These are phyloP conservation scores for Corbicula japonica DNA, from an alignment of 2,888 invertebrate species.

Conservation along the genomic window DNA sequence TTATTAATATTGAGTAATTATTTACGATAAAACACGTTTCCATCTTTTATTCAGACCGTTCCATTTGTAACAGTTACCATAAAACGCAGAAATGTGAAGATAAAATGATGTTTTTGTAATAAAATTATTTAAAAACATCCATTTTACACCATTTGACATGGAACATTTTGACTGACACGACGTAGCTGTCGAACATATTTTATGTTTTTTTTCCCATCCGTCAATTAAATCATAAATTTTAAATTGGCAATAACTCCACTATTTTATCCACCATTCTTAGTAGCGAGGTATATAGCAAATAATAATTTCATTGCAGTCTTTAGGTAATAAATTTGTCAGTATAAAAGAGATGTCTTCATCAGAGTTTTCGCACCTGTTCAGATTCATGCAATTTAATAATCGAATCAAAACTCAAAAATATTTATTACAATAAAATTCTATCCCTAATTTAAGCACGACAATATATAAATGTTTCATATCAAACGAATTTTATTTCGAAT, in stretches of 20 bases:
- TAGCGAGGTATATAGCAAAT: conserved; percentile 18
- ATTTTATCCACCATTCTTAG: neutral
- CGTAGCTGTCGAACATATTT: neutral
- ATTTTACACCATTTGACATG: conserved; percentile 3
- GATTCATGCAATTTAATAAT: conserved; percentile 48
- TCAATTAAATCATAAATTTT: conserved; percentile 4
- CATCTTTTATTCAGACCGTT: no score
- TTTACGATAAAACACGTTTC: no score
- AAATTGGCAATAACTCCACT: conserved; percentile 11
- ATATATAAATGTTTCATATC: conserved; percentile 31
- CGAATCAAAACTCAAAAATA: conserved; percentile 22
- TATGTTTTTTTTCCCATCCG: neutral
- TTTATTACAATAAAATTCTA: conserved; percentile 28
- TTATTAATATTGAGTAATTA: no score
- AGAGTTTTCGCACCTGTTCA: conserved; percentile 34
- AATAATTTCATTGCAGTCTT: conserved; percentile 33
- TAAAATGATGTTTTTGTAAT: no score
- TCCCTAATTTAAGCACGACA: conserved; percentile 23
- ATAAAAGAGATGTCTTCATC: conserved; percentile 30
- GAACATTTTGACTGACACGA: conserved; percentile 12
- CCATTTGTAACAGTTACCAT: no score
- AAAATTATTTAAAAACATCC: no score
- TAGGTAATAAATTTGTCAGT: conserved; percentile 31
- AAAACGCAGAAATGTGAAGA: no score
- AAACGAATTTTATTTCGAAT: conserved; percentile 42